Conservation (phyloP, 2,888 invertebrate species). For the Neoascia interrupta region DNA sequence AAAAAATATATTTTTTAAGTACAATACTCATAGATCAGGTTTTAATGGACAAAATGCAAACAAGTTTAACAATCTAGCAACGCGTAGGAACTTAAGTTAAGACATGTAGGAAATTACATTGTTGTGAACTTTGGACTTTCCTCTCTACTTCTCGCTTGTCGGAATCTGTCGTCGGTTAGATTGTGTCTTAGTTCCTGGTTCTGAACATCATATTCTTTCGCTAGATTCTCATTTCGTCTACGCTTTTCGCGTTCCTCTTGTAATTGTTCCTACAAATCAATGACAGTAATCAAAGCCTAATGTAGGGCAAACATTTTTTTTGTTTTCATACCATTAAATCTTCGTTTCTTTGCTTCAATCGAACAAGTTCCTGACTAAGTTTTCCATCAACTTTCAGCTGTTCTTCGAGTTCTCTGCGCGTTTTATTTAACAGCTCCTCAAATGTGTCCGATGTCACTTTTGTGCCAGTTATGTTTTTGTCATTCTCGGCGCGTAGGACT, state of each 20-base stretch:
- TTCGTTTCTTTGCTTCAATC: constrained; percentile 74
- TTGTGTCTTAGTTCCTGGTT: constrained; percentile 76
- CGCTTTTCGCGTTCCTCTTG: constrained; percentile 74
- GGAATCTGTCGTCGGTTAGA: constrained; percentile 77
- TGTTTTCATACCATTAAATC: constrained; percentile 73
- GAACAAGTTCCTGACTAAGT: constrained; percentile 75
- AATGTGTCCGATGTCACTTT: constrained; percentile 81
- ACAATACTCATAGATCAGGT: too few relatives aligned
- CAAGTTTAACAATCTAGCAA: too few relatives aligned
- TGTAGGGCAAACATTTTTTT: neutral
- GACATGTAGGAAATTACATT: neutral
- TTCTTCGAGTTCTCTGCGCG: constrained; percentile 82
- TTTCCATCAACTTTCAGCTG: constrained; percentile 74
- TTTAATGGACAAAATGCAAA: too few relatives aligned
- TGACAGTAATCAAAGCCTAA: neutral
- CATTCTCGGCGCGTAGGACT: constrained; percentile 77
- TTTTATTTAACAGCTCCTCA: constrained; percentile 81
- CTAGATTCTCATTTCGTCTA: constrained; percentile 74
- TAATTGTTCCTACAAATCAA: constrained; percentile 73
- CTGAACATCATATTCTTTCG: constrained; percentile 76
- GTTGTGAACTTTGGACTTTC: constrained; percentile 63
- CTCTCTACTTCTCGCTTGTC: constrained; percentile 75
- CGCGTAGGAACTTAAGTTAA: neutral
- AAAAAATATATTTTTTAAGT: neutral
- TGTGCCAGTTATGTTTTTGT: constrained; percentile 71